Conservation (phyloP, 2,113 vertebrate species). For the Mustela nigripes region DNA sequence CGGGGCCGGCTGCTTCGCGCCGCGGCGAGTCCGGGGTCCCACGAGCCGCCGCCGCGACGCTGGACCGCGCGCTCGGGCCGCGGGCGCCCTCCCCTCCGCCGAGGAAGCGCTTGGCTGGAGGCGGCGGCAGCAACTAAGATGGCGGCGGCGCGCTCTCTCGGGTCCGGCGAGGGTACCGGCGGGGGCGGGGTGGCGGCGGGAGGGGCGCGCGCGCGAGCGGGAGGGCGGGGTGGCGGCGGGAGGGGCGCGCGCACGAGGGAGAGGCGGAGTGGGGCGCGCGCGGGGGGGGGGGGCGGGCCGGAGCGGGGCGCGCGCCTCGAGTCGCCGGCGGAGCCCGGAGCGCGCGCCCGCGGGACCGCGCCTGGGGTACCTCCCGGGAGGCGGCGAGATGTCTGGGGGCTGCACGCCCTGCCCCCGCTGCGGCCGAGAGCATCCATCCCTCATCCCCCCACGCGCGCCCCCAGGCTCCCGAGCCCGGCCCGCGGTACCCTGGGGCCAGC, state of each 20-base stretch:
- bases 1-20: conserved; percentile 6
- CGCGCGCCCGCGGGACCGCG: conserved; percentile 31
- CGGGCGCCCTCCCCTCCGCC: conserved; percentile 74
- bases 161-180: conserved; percentile 72
- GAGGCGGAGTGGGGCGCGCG: conserved; percentile 69
- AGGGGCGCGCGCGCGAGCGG: conserved; percentile 28
- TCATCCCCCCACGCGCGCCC: not conserved
- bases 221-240: conserved; percentile 65
- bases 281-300: conserved; percentile 53
- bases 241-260: conserved; percentile 14
- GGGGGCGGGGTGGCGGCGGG: conserved; percentile 67
- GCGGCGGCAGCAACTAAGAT: conserved; percentile 80
- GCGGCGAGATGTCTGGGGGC: no score
- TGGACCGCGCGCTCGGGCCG: conserved; percentile 65
- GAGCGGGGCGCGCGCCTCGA: conserved; percentile 7
- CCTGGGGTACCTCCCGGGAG: not conserved
- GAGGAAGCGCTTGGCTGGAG: conserved; percentile 66
- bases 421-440: not conserved
- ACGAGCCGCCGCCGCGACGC: conserved; percentile 66
- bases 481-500: not conserved
- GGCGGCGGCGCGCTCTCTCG: conserved; percentile 80
- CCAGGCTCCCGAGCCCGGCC: not conserved
- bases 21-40: conserved; percentile 26
- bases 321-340: not conserved
- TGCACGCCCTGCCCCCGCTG: not conserved